Conservation (phyloP, 2,888 invertebrate genomes). For the Drosophila ustulata region DNA sequence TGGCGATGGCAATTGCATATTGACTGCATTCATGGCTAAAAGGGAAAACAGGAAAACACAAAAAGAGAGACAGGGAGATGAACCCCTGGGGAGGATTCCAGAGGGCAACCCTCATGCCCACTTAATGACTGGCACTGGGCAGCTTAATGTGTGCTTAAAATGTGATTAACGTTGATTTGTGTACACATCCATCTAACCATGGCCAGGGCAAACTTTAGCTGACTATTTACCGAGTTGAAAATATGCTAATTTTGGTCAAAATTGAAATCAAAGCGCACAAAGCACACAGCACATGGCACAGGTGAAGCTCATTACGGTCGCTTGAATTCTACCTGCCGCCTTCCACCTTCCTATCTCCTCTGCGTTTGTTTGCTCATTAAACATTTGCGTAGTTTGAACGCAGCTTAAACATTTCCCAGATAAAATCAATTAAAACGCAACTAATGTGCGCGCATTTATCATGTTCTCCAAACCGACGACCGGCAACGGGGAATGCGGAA, state of each 20-base stretch:
- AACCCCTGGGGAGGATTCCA: background rate
- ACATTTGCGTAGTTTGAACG: slow-evolving; percentile 28
- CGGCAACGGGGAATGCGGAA: slow-evolving; percentile 25
- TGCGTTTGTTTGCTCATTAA: slow-evolving; percentile 40
- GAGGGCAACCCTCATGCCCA: slow-evolving; percentile 19
- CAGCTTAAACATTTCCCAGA: slow-evolving; percentile 37
- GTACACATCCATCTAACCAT: slow-evolving; percentile 31
- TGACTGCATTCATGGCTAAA: slow-evolving; percentile 27
- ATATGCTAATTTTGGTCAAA: slow-evolving; percentile 69
- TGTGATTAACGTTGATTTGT: slow-evolving; percentile 74
- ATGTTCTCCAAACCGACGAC: slow-evolving; percentile 11
- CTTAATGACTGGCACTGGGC: slow-evolving; percentile 39
- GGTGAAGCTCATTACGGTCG: slow-evolving; percentile 35
- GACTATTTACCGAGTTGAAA: slow-evolving; percentile 37
- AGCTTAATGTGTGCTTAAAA: slow-evolving; percentile 74
- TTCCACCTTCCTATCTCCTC: background rate
- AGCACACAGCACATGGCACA: slow-evolving; percentile 30
- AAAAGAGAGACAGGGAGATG: slow-evolving; percentile 20
- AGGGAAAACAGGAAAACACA: slow-evolving; percentile 16
- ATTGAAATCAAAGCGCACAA: slow-evolving; percentile 50
- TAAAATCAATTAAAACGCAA: slow-evolving; percentile 77
- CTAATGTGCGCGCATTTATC: slow-evolving; percentile 64
- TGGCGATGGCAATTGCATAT: slow-evolving; percentile 17
- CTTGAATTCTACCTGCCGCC: background rate
- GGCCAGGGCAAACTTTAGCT: slow-evolving; percentile 19